Evolutionary conservation across 2,113 vertebrate genomes (phyloP), one percentile per base, ranked within the genome.

Genomic region (Speoplatyrhinus poulsoni): DNA sequence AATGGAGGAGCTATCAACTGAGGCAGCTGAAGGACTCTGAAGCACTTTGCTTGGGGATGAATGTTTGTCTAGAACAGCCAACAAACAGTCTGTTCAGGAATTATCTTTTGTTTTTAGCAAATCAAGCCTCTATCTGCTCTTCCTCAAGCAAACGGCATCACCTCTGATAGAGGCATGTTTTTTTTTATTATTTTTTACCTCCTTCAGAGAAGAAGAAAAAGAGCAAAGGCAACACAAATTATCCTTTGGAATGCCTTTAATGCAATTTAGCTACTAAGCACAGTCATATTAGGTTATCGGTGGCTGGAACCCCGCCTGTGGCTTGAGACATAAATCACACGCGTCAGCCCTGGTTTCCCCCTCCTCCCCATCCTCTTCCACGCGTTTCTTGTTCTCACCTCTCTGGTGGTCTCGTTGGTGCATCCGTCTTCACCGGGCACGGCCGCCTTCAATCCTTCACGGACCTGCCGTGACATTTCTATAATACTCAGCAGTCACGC

Each of bases 281-380:
- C 84, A 76, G 79, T 88, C 81, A 76, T 85, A 89, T 91, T 84
- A 90, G 89, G 89, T 92, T 92, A 92, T 92, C 85, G 81, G 81
- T 84, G 67, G 81, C 78, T 90, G 73, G 83, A 88, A 85, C 91
- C 90, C 91, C 88, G 26, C 26, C 81, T 0, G 62, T 89, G 86
- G 87, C 77, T 65, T 77, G 76, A 77, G 82, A 88, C 87, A 90
- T 92, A 90, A 92, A 92, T 91, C 89, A 91, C 82, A 84, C 72
- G 62, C 33, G 85, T 82, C 91, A 88, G 83, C 71, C 81, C 74
- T 61, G 32, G 47, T 56, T 65, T 47, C 16, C 3, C 60, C 5
- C 1, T n/a, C 57, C 53, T 32, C 26, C 33, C 46, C 50, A 60
- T 62, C 53, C 64, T 46, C 57, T 75, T 84, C 76, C 63, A 33